Percentiles rank a stretch among this genome's conserved stretches.
Conservation (phyloP, 2,797 vertebrate species). For the Helostoma temminkii region DNA sequence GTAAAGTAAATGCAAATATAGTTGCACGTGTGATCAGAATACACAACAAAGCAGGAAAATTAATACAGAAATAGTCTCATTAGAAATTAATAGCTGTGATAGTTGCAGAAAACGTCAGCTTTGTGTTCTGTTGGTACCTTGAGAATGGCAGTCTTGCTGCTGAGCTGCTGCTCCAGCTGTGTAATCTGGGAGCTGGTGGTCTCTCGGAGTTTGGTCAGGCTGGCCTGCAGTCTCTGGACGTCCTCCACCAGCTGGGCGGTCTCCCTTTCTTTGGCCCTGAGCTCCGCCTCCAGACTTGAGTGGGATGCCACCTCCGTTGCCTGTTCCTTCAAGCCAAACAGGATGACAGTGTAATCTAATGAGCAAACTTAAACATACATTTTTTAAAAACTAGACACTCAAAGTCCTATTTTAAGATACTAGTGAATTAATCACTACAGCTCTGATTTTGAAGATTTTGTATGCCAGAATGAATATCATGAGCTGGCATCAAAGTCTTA, state of each 20-base stretch:
- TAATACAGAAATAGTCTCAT: neutral
- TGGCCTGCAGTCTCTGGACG: slow-evolving; percentile 97
- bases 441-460: neutral
- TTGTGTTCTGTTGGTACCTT: slow-evolving; percentile 82
- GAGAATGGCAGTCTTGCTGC: slow-evolving; percentile 91
- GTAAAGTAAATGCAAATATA: neutral
- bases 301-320: slow-evolving; percentile 88
- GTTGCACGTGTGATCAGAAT: slow-evolving; percentile 21
- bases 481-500: neutral
- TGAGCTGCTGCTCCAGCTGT: slow-evolving; percentile 96
- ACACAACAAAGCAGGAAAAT: slow-evolving; percentile 4
- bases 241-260: slow-evolving; percentile 96
- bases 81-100: slow-evolving; percentile 2
- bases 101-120: neutral
- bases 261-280: slow-evolving; percentile 96
- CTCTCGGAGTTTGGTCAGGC: slow-evolving; percentile 95
- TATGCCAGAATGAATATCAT: neutral
- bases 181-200: slow-evolving; percentile 94
- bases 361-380: neutral
- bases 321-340: slow-evolving; percentile 84
- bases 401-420: slow-evolving; percentile 4
- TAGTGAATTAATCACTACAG: neutral
- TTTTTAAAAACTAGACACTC: neutral
- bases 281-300: slow-evolving; percentile 93
- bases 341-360: neutral